Base-by-base conservation (phyloP, 2,797 vertebrate species). In the Hozukius guyotensis region DNA sequence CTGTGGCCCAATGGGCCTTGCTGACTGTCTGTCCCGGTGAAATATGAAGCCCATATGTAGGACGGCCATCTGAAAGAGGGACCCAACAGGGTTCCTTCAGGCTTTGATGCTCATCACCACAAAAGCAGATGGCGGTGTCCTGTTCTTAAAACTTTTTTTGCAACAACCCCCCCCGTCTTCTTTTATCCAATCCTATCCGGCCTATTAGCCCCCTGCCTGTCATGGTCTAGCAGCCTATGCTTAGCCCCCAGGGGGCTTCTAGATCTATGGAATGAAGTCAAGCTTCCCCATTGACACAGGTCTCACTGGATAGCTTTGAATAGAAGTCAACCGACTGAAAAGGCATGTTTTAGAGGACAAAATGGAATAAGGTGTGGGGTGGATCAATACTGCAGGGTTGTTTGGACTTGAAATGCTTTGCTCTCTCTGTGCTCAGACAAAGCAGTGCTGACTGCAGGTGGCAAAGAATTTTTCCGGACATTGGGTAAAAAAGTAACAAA, bases 41-140 rank as follows among this genome's bases (percentile, higher is more conserved):
- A 94, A 95, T 95, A 96, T 93, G 94, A 94, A 92, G 90, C 92
- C 94, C 94, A 93, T 94, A 95, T 95, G 94, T 94, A 92, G 93
- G 92, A 91, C 90, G 84, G 88, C 94, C 90, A 86, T 84, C 78
- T 95, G 93, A 96, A 96, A 95, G 92, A 92, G 89, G 72, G 77
- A 92, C 91, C 96, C 95, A 91, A 89, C 93, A 92, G 94, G 91
- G 94, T 78, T 94, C 93, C 94, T 95, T 93, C 92, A 94, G 93
- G 94, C 94, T 95, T 95, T 95, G 94, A 95, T 95, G 93, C 93
- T 94, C 93, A 91, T 90, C 91, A 93, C 88, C 92, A 95, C 95
- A 95, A 96, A 96, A 96, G 94, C 96, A 96, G 96, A 96, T 96
- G 96, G 94, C 87, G 81, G 72, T 91, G 86, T 90, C 91, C 94